These are phyloP conservation scores for Alectoris magna DNA, from an alignment of 2,797 vertebrate species.

Conservation along the genomic window DNA sequence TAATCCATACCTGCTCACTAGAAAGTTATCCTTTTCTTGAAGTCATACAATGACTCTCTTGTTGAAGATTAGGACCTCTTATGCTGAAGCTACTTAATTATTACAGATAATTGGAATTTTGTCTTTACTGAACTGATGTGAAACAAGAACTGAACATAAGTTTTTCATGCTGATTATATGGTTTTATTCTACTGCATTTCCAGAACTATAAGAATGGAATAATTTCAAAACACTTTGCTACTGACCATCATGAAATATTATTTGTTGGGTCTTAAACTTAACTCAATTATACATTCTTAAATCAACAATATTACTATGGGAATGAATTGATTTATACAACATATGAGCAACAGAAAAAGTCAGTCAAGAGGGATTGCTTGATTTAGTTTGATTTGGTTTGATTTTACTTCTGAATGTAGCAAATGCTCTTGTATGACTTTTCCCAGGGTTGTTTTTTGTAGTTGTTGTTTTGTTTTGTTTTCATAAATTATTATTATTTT, in stretches of 20 bases:
- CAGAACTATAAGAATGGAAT: background rate
- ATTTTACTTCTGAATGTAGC: background rate
- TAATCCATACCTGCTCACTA: slow-evolving; percentile 28
- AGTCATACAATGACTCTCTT: background rate
- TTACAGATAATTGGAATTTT: background rate
- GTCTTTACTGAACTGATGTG: background rate
- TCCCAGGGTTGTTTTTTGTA: no score
- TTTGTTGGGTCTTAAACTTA: background rate
- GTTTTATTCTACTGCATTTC: background rate
- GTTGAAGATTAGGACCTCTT: background rate
- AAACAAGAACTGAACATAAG: background rate
- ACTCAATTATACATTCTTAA: background rate
- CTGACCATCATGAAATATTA: background rate
- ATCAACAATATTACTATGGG: background rate
- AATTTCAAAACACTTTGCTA: background rate
- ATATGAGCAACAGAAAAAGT: background rate
- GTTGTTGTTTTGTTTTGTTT: background rate
- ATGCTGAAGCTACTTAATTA: slow-evolving; percentile 26
- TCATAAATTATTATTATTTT: background rate
- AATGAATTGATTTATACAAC: background rate
- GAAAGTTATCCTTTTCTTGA: slow-evolving; percentile 4
- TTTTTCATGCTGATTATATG: accelerated
- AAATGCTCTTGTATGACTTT: background rate
- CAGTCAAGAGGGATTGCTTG: background rate
- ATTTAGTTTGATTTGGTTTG: background rate